These are phyloP conservation scores for Rhopalosiphum nymphaeae DNA, from an alignment of 2,888 invertebrate genomes.

Conservation along the genomic window DNA sequence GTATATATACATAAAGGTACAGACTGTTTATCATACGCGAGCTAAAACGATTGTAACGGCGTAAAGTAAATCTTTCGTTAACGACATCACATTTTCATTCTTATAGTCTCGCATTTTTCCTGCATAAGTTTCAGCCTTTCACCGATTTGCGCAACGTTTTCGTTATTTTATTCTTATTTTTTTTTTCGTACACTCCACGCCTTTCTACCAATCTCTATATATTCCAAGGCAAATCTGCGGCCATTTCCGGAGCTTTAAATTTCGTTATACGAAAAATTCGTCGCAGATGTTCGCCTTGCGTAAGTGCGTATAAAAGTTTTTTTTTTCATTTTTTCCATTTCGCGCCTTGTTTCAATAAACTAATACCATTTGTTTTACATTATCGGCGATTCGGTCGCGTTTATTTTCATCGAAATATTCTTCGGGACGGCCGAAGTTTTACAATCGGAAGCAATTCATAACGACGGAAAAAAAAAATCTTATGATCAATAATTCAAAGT, in stretches of 20 bases:
- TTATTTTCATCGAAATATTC: constrained; percentile 54
- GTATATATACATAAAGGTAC: background rate
- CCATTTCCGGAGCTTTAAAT: constrained; percentile 61
- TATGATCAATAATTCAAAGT: constrained; percentile 55
- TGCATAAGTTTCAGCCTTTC: constrained; percentile 44
- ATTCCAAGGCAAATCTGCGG: constrained; percentile 54
- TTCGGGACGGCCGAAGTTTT: constrained; percentile 41
- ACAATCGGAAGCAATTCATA: constrained; percentile 23
- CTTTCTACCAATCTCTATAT: background rate
- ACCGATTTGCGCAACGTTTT: constrained; percentile 52
- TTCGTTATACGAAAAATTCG: constrained; percentile 61
- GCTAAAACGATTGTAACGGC: constrained; percentile 58
- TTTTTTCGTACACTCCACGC: background rate
- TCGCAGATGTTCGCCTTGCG: constrained; percentile 54
- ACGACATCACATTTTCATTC: constrained; percentile 55
- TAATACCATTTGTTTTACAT: constrained; percentile 63
- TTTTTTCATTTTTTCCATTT: constrained; percentile 33
- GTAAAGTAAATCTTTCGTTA: constrained; percentile 60
- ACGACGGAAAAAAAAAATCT: constrained; percentile 14
- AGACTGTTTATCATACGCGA: constrained; percentile 48
- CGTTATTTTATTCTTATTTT: constrained; percentile 28
- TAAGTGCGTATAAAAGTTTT: constrained; percentile 54
- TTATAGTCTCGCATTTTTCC: constrained; percentile 49
- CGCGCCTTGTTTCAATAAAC: constrained; percentile 63
- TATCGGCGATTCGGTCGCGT: constrained; percentile 56